These are phyloP conservation scores for Melanostoma mellinum DNA, from an alignment of 2,888 invertebrate species.

Conservation along the genomic window DNA sequence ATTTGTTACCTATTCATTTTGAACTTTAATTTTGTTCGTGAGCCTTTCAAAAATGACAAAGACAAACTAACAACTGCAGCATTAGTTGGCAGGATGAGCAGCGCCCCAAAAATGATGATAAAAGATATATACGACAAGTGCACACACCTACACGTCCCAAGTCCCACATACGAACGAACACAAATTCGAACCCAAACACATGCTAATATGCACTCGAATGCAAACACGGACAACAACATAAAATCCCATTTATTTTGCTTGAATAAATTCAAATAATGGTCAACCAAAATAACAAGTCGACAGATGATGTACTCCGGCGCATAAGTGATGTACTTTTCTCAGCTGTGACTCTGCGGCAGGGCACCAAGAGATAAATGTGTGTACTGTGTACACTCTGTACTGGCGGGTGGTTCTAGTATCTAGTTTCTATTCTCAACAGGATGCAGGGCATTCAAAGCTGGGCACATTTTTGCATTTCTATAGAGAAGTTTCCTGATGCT, in stretches of 20 bases:
- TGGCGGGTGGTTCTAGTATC: neutral
- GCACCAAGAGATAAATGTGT: constrained; percentile 23
- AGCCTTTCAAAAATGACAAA: constrained; percentile 69
- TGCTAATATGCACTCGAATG: constrained; percentile 66
- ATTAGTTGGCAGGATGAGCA: constrained; percentile 24
- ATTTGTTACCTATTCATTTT: constrained; percentile 72
- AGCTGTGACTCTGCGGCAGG: constrained; percentile 70
- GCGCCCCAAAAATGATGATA: constrained; percentile 19
- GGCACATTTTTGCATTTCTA: constrained; percentile 62
- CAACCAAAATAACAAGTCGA: constrained; percentile 73
- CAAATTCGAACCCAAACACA: constrained; percentile 40
- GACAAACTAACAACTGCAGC: constrained; percentile 71
- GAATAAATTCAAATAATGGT: constrained; percentile 73
- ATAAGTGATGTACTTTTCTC: constrained; percentile 73
- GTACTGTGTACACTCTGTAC: constrained; percentile 8
- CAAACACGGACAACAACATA: constrained; percentile 72
- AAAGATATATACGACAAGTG: constrained; percentile 10
- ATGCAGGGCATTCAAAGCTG: constrained; percentile 34
- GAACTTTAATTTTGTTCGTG: constrained; percentile 72
- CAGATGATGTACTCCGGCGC: constrained; percentile 72
- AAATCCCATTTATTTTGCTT: constrained; percentile 73
- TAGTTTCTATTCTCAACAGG: constrained; percentile 26
- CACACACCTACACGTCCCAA: constrained; percentile 2
- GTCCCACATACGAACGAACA: too few species aligned
- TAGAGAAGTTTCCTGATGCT: constrained; percentile 56